phyloP scores from a whole-genome alignment of 2,797 vertebrate species.

The Pipistrellus kuhlii region DNA sequence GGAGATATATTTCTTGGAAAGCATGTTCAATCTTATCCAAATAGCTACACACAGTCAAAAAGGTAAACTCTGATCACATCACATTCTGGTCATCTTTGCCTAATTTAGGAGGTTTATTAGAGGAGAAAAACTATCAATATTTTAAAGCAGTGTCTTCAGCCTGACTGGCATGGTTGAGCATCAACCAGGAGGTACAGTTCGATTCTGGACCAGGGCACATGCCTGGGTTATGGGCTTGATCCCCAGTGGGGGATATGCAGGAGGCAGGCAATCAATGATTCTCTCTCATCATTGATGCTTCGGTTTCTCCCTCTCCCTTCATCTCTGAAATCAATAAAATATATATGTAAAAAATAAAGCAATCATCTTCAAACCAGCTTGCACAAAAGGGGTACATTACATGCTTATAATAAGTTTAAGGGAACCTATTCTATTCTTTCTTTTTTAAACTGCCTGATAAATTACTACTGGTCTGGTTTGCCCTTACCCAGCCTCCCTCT shows the following conservation, averaged over 20 bases:
- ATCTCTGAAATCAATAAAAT: too few relatives aligned
- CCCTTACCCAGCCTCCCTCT: background rate
- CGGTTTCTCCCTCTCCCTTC: too few relatives aligned
- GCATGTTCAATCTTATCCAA: background rate
- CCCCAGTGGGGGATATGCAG: too few relatives aligned
- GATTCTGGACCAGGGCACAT: too few relatives aligned
- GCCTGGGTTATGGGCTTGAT: too few relatives aligned
- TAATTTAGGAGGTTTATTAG: background rate
- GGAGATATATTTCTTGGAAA: background rate
- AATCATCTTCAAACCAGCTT: background rate
- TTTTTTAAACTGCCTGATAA: background rate
- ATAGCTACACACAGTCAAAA: background rate
- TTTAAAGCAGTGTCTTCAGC: background rate
- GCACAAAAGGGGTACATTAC: background rate
- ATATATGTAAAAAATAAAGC: background rate
- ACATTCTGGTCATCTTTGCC: background rate
- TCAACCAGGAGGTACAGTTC: too few relatives aligned
- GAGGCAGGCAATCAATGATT: too few relatives aligned
- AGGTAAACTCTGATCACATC: background rate
- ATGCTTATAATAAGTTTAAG: constrained; percentile 20
- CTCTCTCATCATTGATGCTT: too few relatives aligned
- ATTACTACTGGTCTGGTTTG: background rate
- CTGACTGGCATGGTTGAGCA: too few relatives aligned
- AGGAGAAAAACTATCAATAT: background rate
- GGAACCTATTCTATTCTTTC: background rate